Evolutionary conservation across 2,888 invertebrate species (phyloP).

Genomic region (Mesodorylaimus sp.): DNA sequence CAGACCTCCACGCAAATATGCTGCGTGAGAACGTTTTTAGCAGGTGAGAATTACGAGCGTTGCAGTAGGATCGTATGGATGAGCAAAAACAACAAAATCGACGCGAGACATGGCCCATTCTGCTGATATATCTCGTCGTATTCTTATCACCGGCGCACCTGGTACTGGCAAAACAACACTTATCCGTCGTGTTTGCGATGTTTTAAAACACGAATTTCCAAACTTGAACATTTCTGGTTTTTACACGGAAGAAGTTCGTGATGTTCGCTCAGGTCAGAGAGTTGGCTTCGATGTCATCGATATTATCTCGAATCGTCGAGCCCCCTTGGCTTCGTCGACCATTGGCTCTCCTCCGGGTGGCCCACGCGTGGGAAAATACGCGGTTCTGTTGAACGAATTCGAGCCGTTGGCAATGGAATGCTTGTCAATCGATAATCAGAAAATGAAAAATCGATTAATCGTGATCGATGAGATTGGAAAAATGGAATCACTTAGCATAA

Average conservation of each 20-base stretch:
- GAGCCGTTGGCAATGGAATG: background rate
- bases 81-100: too few relatives aligned
- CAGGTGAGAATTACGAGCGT: too few relatives aligned
- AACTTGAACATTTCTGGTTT: background rate
- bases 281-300: background rate
- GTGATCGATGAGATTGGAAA: conserved; percentile 3
- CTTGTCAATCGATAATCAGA: too few relatives aligned
- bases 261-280: background rate
- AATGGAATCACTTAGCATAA: conserved; percentile 1
- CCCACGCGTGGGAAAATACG: background rate
- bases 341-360: background rate
- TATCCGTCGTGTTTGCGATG: background rate
- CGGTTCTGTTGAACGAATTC: background rate
- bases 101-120: too few relatives aligned
- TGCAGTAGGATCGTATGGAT: too few relatives aligned
- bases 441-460: background rate
- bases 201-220: background rate
- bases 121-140: conserved; percentile 1
- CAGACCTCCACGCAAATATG: too few relatives aligned
- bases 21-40: too few relatives aligned
- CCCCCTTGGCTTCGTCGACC: background rate
- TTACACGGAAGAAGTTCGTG: background rate
- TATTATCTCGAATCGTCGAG: background rate
- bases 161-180: conserved; percentile 1
- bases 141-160: background rate